Percentiles rank a stretch among this genome's conserved stretches.
phyloP scores from a whole-genome alignment of 2,888 invertebrate genomes.

The Acleris holmiana region DNA sequence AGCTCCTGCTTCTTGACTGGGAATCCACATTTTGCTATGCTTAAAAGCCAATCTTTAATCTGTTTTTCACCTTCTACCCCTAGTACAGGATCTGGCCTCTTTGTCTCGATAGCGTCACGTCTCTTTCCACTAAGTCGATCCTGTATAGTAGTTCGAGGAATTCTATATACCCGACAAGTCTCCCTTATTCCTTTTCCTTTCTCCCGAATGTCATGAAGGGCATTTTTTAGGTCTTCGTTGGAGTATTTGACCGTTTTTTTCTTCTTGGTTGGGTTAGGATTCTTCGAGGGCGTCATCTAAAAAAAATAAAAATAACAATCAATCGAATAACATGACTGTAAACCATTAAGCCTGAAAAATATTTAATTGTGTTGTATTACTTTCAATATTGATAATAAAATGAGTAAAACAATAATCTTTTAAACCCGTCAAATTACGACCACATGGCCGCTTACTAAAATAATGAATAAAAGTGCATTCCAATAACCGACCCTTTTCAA shows the following conservation, averaged over 20 bases:
- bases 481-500: too few relatives aligned
- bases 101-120: conserved; percentile 43
- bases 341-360: too few relatives aligned
- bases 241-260: conserved; percentile 20
- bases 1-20: conserved; percentile 50
- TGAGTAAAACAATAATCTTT: too few relatives aligned
- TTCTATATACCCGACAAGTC: conserved; percentile 40
- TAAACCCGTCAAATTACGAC: too few relatives aligned
- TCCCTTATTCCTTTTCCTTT: conserved; percentile 41
- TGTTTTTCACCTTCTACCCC: conserved; percentile 46
- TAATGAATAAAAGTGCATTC: too few relatives aligned
- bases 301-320: too few relatives aligned
- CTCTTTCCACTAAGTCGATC: conserved; percentile 41
- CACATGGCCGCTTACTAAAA: too few relatives aligned
- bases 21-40: conserved; percentile 51
- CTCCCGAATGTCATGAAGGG: conserved; percentile 39
- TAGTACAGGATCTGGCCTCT: conserved; percentile 45
- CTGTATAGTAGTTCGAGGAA: conserved; percentile 41
- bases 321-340: too few relatives aligned
- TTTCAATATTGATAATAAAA: too few relatives aligned
- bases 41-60: conserved; percentile 46
- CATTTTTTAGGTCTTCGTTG: conserved; percentile 40
- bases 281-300: too few relatives aligned
- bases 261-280: background rate
- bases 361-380: too few relatives aligned